Percentiles rank a stretch among this genome's conserved stretches.
These are phyloP conservation scores for Heterotilapia buettikoferi DNA, from an alignment of 2,113 vertebrate genomes.

Conservation along the genomic window DNA sequence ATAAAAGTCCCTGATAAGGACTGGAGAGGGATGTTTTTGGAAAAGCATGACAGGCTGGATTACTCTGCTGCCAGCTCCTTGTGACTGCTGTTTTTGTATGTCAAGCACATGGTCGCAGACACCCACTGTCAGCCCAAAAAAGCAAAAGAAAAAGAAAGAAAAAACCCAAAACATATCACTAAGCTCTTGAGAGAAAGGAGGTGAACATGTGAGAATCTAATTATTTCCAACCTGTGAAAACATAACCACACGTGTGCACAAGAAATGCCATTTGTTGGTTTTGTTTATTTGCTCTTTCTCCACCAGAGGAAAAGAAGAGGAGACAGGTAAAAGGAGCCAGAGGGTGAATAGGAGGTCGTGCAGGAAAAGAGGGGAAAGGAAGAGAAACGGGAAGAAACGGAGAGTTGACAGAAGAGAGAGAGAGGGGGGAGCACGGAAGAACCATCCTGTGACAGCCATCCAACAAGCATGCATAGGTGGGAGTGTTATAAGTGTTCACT, in stretches of 20 bases:
- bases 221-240: conserved; percentile 20
- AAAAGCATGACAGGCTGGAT: conserved; percentile 17
- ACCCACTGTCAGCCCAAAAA: neutral
- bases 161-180: neutral
- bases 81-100: conserved; percentile 9
- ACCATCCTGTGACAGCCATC: conserved; percentile 57
- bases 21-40: conserved; percentile 5
- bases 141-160: neutral
- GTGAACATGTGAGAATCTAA: conserved; percentile 4
- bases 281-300: conserved; percentile 72
- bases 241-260: conserved; percentile 25
- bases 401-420: conserved; percentile 28
- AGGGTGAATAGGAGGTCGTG: conserved; percentile 48
- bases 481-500: conserved; percentile 43
- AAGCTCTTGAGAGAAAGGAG: neutral
- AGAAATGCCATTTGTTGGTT: conserved; percentile 46
- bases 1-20: neutral
- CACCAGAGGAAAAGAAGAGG: conserved; percentile 51
- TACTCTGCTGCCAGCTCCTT: conserved; percentile 28
- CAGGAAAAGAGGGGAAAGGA: conserved; percentile 46
- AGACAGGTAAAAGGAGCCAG: conserved; percentile 31
- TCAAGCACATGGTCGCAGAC: neutral
- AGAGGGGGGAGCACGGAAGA: conserved; percentile 47
- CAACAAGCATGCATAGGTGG: conserved; percentile 74
- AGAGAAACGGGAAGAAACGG: neutral